A percentile compares a stretch with the other conserved stretches of the same genome.
Conservation (phyloP, 1,140 invertebrate species). For the Drosophila mauritiana region DNA sequence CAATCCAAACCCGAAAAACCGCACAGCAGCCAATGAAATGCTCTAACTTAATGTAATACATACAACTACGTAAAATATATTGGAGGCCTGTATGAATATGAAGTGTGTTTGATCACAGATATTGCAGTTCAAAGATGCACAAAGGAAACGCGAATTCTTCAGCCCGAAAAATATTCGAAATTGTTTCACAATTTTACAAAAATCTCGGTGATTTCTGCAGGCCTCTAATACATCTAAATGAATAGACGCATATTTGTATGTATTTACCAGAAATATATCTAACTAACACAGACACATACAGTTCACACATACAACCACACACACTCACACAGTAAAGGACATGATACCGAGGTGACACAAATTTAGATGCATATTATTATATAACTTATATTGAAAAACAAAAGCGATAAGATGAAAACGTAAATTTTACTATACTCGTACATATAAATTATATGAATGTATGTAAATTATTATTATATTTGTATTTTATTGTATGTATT, state of each 20-base stretch:
- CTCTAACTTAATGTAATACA: constrained; percentile 11
- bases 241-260: constrained; percentile 30
- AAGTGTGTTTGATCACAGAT: neutral
- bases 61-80: constrained; percentile 12
- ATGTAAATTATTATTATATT: constrained; percentile 80
- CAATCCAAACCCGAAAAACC: constrained; percentile 6
- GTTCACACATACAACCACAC: neutral
- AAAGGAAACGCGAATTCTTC: neutral
- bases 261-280: constrained; percentile 37
- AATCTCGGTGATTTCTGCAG: neutral
- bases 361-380: constrained; percentile 64
- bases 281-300: constrained; percentile 25
- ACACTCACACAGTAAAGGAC: constrained; percentile 7
- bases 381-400: constrained; percentile 49
- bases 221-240: constrained; percentile 13
- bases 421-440: constrained; percentile 74
- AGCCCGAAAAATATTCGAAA: neutral
- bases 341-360: constrained; percentile 26
- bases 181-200: neutral
- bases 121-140: neutral
- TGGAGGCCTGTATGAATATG: neutral
- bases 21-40: constrained; percentile 20
- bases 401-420: constrained; percentile 41
- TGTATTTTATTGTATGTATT: constrained; percentile 83
- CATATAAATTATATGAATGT: constrained; percentile 72